phyloP scores from a whole-genome alignment of 2,888 invertebrate genomes.

The Scotopteryx bipunctaria region DNA sequence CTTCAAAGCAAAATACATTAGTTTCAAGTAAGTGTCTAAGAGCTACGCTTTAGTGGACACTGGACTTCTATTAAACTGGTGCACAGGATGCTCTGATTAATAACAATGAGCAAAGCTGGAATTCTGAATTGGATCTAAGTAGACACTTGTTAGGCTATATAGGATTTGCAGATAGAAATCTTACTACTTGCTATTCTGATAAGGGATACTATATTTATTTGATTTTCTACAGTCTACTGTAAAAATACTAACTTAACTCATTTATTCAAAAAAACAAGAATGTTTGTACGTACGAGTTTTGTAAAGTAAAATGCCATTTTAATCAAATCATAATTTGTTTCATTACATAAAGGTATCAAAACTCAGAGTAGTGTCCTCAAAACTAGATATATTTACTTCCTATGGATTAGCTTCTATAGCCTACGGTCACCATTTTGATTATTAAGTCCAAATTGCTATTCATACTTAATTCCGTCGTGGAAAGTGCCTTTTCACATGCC shows the following conservation, averaged over 20 bases:
- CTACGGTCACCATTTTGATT: background rate
- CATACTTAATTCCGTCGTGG: slow-evolving; percentile 10
- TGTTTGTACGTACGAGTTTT: too few species aligned
- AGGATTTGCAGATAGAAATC: slow-evolving; percentile 43
- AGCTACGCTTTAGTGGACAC: slow-evolving; percentile 5
- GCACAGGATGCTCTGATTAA: slow-evolving; percentile 47
- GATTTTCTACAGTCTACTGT: slow-evolving; percentile 34
- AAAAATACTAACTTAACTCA: too few species aligned
- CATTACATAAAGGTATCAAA: too few species aligned
- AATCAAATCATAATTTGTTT: too few species aligned
- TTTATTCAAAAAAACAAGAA: too few species aligned
- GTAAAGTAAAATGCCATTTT: too few species aligned
- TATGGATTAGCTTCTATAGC: background rate
- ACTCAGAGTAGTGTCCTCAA: background rate
- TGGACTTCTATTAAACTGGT: slow-evolving; percentile 49
- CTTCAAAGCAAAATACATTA: background rate
- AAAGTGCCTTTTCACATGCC: slow-evolving; percentile 35
- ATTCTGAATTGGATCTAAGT: slow-evolving; percentile 31
- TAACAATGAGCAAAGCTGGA: slow-evolving; percentile 35
- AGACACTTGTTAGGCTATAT: slow-evolving; percentile 31
- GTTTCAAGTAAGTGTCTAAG: background rate
- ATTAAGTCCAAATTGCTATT: background rate
- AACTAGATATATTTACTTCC: background rate
- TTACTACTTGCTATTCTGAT: slow-evolving; percentile 43
- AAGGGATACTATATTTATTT: slow-evolving; percentile 28